Conservation (phyloP, 1,140 invertebrate genomes). For the Drosophila mojavensis region DNA sequence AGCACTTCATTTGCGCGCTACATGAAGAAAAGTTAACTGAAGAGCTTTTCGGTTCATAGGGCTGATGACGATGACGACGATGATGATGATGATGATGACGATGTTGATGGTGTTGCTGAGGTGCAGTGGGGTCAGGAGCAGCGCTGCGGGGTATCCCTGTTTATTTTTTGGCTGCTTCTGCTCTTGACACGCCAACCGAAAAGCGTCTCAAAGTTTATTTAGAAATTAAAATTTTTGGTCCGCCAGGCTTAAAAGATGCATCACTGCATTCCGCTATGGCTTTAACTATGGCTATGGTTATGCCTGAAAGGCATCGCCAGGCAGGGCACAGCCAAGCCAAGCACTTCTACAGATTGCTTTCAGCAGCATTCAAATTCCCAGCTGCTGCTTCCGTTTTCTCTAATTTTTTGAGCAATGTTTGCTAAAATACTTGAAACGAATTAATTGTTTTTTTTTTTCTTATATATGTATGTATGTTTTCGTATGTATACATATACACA, state of each 20-base stretch:
- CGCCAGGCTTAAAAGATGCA: conserved; percentile 38
- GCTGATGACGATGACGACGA: conserved; percentile 24
- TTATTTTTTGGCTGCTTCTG: conserved; percentile 52
- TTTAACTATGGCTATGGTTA: no score
- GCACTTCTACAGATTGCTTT: conserved; percentile 39
- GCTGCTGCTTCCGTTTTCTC: background rate
- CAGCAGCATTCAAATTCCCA: conserved; percentile 4
- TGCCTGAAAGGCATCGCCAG: no score
- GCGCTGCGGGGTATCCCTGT: conserved; percentile 17
- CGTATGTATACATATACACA: no score
- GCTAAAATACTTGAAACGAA: background rate
- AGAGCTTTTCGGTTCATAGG: conserved; percentile 62
- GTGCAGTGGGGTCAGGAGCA: background rate
- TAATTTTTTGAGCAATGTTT: background rate
- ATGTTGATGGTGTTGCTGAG: conserved; percentile 9
- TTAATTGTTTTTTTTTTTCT: background rate
- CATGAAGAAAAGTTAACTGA: conserved; percentile 68
- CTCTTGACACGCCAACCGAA: conserved; percentile 59
- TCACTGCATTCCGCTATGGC: conserved; percentile 18
- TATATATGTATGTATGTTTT: no score
- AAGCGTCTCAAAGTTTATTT: conserved; percentile 72
- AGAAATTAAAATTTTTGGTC: conserved; percentile 69
- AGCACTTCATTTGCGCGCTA: conserved; percentile 71
- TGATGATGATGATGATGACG: conserved; percentile 6
- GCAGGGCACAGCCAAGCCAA: background rate